Evolutionary conservation across 2,797 vertebrate species (phyloP).

Genomic region (Myripristis jacobus): DNA sequence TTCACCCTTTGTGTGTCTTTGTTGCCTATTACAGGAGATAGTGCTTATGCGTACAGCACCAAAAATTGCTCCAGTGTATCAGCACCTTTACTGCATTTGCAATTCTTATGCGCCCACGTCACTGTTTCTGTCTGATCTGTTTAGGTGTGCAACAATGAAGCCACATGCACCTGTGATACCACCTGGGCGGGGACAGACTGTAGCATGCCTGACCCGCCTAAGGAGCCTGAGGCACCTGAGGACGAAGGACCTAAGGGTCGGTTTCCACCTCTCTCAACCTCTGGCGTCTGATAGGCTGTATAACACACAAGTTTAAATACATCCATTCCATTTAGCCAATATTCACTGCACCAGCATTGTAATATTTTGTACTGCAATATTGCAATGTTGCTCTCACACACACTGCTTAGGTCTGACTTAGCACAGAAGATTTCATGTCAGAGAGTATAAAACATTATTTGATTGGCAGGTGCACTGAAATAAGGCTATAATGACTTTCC

Average conservation of each 20-base stretch:
- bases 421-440: conserved; percentile 25
- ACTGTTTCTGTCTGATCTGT: conserved; percentile 41
- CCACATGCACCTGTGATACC: conserved; percentile 93
- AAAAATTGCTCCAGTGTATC: conserved; percentile 16
- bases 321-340: conserved; percentile 26
- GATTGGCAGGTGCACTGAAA: conserved; percentile 41
- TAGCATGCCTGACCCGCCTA: conserved; percentile 96
- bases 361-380: conserved; percentile 35
- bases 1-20: background rate
- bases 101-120: background rate
- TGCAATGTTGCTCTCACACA: conserved; percentile 34
- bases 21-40: background rate
- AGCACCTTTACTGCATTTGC: conserved; percentile 37
- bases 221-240: conserved; percentile 82
- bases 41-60: background rate
- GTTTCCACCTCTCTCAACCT: conserved; percentile 80
- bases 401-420: conserved; percentile 38
- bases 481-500: conserved; percentile 31
- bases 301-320: conserved; percentile 16
- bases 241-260: conserved; percentile 96
- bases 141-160: conserved; percentile 98
- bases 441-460: conserved; percentile 1
- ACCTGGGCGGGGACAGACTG: conserved; percentile 99
- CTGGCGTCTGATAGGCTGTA: conserved; percentile 27
- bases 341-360: conserved; percentile 30